Conservation (phyloP, 2,888 invertebrate species). For the Aphodius sticticus region DNA sequence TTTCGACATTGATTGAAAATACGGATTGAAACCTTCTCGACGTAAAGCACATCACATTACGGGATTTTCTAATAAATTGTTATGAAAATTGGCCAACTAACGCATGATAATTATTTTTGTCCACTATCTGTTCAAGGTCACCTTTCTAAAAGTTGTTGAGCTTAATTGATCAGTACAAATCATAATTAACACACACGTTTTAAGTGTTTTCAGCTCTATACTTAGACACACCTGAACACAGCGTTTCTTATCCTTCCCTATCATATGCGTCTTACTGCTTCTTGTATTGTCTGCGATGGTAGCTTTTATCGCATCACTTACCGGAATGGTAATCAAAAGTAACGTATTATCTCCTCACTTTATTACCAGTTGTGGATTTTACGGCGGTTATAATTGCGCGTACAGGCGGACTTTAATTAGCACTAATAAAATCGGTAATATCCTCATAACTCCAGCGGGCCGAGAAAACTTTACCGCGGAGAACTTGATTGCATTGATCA, state of each 20-base stretch:
- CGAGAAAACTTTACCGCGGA: neutral
- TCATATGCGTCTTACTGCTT: neutral
- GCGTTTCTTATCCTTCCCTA: neutral
- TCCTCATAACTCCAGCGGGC: neutral
- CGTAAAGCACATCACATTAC: no score
- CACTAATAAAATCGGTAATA: neutral
- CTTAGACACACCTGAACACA: neutral
- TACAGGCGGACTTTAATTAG: neutral
- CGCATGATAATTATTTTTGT: no score
- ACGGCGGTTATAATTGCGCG: neutral
- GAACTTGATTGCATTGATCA: neutral
- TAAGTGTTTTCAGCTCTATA: neutral
- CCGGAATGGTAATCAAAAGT: neutral
- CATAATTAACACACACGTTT: neutral
- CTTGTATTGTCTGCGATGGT: neutral
- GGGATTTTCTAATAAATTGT: no score
- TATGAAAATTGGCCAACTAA: no score
- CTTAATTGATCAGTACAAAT: neutral
- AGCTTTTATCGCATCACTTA: neutral
- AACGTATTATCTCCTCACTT: conserved; percentile 4
- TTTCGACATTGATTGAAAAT: no score
- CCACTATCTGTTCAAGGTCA: no score
- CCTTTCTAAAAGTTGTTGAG: no score
- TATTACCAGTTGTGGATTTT: neutral
- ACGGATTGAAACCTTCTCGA: no score